A percentile compares a stretch with the other conserved stretches of the same genome.
phyloP scores from a whole-genome alignment of 2,797 vertebrate species.

The Eupleurogrammus muticus region DNA sequence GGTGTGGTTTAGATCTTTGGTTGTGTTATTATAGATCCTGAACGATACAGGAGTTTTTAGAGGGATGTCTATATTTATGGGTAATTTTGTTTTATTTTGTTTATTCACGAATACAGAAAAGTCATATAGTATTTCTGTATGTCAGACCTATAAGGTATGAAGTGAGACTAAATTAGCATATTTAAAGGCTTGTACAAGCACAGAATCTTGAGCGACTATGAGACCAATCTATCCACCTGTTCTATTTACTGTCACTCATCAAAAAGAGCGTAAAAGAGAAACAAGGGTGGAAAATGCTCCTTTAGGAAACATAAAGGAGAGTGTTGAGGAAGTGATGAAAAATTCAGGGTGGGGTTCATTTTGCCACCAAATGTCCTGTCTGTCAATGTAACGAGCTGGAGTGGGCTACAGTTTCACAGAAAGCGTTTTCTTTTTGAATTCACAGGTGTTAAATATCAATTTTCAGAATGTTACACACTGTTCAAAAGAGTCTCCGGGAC shows the following conservation, averaged over 20 bases:
- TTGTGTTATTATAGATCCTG: neutral
- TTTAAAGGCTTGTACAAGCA: neutral
- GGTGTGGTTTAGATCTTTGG: neutral
- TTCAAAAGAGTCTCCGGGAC: constrained; percentile 36
- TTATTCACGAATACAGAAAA: neutral
- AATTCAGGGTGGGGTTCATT: constrained; percentile 27
- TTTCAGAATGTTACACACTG: constrained; percentile 24
- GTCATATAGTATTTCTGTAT: neutral
- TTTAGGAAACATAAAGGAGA: constrained; percentile 4
- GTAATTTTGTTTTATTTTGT: neutral
- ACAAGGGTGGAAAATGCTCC: neutral
- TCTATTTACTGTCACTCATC: neutral
- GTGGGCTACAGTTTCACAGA: constrained; percentile 40
- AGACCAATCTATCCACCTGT: neutral
- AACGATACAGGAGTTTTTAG: neutral
- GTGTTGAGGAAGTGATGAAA: constrained; percentile 4
- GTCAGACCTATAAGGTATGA: neutral
- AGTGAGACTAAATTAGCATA: constrained; percentile 1
- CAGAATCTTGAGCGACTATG: neutral
- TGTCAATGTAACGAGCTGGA: constrained; percentile 16
- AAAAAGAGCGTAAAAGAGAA: too few relatives aligned
- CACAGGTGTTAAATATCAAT: constrained; percentile 37
- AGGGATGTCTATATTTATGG: neutral
- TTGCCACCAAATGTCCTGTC: constrained; percentile 33
- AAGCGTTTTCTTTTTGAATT: constrained; percentile 49